Evolutionary conservation across 2,113 vertebrate species (phyloP), one percentile per base, ranked within the genome.

Genomic region (Rhynchomys soricoides): DNA sequence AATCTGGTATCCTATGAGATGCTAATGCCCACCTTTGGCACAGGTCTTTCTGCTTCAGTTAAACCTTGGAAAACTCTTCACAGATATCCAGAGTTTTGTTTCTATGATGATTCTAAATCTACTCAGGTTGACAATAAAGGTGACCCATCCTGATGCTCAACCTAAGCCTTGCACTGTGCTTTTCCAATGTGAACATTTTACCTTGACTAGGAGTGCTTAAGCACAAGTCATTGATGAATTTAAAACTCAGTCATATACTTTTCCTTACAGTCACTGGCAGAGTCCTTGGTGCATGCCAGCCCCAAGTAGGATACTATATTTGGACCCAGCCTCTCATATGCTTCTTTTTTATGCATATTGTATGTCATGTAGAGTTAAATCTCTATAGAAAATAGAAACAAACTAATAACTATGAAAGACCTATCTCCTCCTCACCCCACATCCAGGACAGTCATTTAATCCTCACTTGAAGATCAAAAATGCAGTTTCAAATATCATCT

Each of bases 401-500:
- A 31, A 75, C n/a, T 31, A 31, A 26, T 82, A 43, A 29, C 11
- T 40, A 40, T 78, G 31, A 95, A 94, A 37, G 5, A 37, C 37
- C 3, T 8, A 3, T 88, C 15, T 29, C 40, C 95, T 43, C 74
- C 37, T 31, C 92, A 91, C 71, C 78, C 4, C 37, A 70, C 59
- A 74, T 95, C 71, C 92, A 99, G 99, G 98, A 10, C 97, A 98
- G 70, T 97, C 99, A 0, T 99, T 99, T 94, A 91, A 99, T 92
- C 98, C 98, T 43, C 98, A 98, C 16, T 94, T 79, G 98, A 77
- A 78, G n/a, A 24, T 74, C 21, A 78, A 50, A 15, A 52, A 78
- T 78, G 45, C 75, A 19, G 16, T 99, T 97, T 97, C 98, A 0
- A 99, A 99, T 97, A 98, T 99, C 62, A 99, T 99, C 89, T 99